These are phyloP conservation scores for Ptilonorhynchus violaceus DNA, from an alignment of 2,113 vertebrate species.

Conservation along the genomic window DNA sequence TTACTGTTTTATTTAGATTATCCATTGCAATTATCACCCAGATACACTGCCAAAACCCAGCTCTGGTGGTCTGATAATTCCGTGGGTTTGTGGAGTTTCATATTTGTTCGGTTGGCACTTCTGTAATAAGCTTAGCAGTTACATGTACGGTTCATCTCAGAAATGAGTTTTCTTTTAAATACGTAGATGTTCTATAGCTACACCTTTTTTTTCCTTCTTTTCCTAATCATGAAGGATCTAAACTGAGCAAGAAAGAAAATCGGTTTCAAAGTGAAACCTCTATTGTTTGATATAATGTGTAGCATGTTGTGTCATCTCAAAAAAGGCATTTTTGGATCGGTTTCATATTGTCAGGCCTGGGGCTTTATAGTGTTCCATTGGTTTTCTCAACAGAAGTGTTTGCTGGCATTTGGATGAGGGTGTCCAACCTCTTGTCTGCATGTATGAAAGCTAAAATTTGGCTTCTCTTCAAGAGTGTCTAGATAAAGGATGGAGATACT, in stretches of 20 bases:
- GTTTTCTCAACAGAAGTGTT: not conserved
- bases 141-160: not conserved
- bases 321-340: not conserved
- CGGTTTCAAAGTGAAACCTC: not conserved
- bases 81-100: not conserved
- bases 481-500: not conserved
- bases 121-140: not conserved
- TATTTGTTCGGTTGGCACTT: not conserved
- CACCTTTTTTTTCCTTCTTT: not conserved
- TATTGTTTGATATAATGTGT: not conserved
- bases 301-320: not conserved
- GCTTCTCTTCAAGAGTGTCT: not conserved
- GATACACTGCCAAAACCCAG: not conserved
- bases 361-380: not conserved
- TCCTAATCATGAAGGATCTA: not conserved
- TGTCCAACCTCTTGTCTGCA: not conserved
- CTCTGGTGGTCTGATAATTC: not conserved
- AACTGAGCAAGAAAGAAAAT: not conserved
- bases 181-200: not conserved
- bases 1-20: not conserved
- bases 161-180: not conserved
- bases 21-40: not conserved
- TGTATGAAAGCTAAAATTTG: not conserved
- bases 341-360: not conserved
- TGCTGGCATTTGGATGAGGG: not conserved